Conservation (phyloP, 2,888 invertebrate species). For the Troides helena region DNA sequence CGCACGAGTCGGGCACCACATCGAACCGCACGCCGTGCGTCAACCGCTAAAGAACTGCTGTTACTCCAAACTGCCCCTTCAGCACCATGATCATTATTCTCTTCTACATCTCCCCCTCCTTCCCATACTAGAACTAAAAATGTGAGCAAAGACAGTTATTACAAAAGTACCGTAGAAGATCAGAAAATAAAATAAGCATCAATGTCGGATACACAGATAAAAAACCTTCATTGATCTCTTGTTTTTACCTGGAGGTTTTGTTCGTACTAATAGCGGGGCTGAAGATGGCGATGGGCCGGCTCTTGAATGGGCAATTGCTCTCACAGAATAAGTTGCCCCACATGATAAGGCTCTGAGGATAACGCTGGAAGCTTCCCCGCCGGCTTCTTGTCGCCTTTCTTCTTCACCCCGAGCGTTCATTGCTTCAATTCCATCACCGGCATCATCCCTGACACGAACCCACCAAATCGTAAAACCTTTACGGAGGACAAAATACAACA, state of each 20-base stretch:
- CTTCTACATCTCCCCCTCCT: constrained; percentile 60
- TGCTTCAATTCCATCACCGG: constrained; percentile 55
- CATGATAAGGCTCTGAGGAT: constrained; percentile 64
- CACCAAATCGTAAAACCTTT: constrained; percentile 70
- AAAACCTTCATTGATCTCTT: neutral
- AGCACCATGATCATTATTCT: constrained; percentile 54
- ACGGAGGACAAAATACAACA: neutral
- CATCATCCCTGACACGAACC: constrained; percentile 67
- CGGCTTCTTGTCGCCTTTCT: constrained; percentile 63
- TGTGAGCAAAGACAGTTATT: neutral
- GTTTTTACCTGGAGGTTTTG: constrained; percentile 67
- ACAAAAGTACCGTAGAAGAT: neutral
- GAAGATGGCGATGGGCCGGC: constrained; percentile 68
- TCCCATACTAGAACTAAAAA: constrained; percentile 70
- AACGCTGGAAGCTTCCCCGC: constrained; percentile 62
- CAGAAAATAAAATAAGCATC: neutral
- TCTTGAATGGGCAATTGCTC: constrained; percentile 66
- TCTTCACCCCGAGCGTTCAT: constrained; percentile 57
- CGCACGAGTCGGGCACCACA: constrained; percentile 71
- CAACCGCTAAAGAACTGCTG: constrained; percentile 68
- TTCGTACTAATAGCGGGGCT: constrained; percentile 61
- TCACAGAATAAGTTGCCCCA: constrained; percentile 68
- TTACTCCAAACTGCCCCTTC: constrained; percentile 76
- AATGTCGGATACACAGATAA: neutral
- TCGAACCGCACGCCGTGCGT: constrained; percentile 68